A percentile compares a stretch with the other conserved stretches of the same genome.
phyloP scores from a whole-genome alignment of 2,113 vertebrate species.

The Mobula hypostoma region DNA sequence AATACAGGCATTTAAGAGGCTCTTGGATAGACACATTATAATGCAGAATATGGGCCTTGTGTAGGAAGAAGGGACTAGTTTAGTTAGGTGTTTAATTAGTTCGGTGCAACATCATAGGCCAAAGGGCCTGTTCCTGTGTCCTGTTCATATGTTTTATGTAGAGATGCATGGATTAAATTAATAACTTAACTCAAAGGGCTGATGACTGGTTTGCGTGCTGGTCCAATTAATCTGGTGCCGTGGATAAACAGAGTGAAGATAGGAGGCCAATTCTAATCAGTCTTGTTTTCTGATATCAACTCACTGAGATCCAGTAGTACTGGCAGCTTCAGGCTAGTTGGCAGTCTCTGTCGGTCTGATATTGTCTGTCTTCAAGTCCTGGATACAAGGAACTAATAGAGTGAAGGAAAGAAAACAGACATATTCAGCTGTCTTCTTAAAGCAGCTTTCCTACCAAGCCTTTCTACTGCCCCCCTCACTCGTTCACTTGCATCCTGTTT shows the following conservation, averaged over 20 bases:
- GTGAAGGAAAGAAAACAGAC: neutral
- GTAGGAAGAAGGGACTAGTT: no score
- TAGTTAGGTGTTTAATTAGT: no score
- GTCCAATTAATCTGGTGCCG: neutral
- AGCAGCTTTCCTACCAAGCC: neutral
- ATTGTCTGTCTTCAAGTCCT: neutral
- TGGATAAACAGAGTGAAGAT: neutral
- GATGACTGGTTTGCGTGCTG: neutral
- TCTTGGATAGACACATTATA: no score
- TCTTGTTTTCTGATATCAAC: neutral
- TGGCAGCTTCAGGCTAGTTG: neutral
- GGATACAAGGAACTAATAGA: neutral
- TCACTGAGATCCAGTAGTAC: neutral
- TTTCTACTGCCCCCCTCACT: neutral
- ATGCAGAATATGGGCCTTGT: no score
- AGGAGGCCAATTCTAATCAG: neutral
- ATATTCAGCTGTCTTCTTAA: neutral
- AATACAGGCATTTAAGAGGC: no score
- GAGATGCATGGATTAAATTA: neutral
- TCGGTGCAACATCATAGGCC: no score
- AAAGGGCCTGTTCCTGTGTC: no score
- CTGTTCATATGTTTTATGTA: no score
- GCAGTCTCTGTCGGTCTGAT: no score
- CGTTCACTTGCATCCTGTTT: neutral
- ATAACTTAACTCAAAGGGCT: neutral